These are phyloP conservation scores for Suricata suricatta DNA, from an alignment of 2,113 vertebrate species.

Conservation along the genomic window DNA sequence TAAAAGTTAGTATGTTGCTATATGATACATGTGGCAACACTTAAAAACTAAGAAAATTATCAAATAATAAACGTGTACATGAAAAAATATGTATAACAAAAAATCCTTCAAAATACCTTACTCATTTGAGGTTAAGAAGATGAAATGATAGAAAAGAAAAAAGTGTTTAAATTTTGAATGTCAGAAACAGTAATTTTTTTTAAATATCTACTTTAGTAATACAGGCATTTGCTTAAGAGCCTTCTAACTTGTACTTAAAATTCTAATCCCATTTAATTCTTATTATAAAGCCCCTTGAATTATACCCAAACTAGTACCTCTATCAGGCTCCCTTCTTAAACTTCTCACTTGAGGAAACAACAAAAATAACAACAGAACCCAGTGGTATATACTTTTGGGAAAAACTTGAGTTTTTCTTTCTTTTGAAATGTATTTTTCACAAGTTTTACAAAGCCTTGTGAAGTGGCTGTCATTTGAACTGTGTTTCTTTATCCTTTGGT, in stretches of 20 bases:
- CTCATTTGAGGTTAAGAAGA: neutral
- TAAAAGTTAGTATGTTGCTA: neutral
- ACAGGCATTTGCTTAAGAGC: neutral
- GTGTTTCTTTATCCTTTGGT: conserved; percentile 43
- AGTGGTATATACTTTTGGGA: conserved; percentile 23
- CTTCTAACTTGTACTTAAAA: neutral
- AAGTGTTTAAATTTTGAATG: neutral
- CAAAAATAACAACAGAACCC: conserved; percentile 42
- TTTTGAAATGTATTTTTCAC: conserved; percentile 64
- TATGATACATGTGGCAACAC: neutral
- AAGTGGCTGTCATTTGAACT: conserved; percentile 58
- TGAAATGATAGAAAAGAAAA: neutral
- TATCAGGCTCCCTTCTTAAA: neutral
- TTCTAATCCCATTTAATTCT: neutral
- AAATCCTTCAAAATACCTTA: neutral
- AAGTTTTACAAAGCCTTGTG: conserved; percentile 52
- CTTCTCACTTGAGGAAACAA: conserved; percentile 34
- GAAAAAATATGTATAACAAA: neutral
- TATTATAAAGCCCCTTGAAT: neutral
- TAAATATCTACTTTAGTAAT: neutral
- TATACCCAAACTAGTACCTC: neutral
- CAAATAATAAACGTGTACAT: neutral
- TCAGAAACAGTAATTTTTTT: conserved; percentile 7
- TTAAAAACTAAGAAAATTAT: neutral
- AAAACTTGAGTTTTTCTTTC: conserved; percentile 23